Base-by-base conservation (phyloP, 2,797 vertebrate species). In the Onychomys arenicola region DNA sequence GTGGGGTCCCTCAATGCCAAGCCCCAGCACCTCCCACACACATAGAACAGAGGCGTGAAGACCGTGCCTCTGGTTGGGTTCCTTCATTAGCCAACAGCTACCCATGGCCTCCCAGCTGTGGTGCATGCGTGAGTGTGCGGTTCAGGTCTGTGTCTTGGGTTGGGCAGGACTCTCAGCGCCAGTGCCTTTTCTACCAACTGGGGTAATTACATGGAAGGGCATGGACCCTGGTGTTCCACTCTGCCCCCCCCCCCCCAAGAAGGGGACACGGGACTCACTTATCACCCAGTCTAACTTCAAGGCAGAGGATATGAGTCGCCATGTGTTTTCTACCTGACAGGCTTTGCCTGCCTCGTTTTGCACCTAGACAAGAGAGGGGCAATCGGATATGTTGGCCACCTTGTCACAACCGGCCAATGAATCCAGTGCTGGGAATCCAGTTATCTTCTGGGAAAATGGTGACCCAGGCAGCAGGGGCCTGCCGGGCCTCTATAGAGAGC, bases 31-130 rank as follows among this genome's bases (percentile, higher is more conserved):
- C 0, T n/a, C 37, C 16, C 46, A 17, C 78, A 37, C 37, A 37
- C 5, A 16, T 17, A 81, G 94, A 77, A 85, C 73, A 93, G 75
- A 84, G 67, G 11, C 32, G 37, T 32, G 63, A 40, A 84, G 89
- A 57, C 43, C 8, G 16, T 5, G 52, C 32, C n/a, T 55, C 52
- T 34, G 34, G 49, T 37, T 78, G 89, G 73, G 73, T 96, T 94
- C 95, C 93, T 25, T 11, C 52, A 57, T 6, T 6, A 46, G 40
- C 25, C 13, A 1, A 37, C 27, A 46, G 25, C 7, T 2, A 46
- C 43, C 87, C 32, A 78, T 43, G 89, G 52, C 34, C 95, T 73
- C 63, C 57, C 19, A 7, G 3, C 49, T 5, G 7, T 27, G 81
- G 63, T 46, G 43, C 0, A 25, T 10, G 52, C 13, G 59, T 3